Evolutionary conservation across 2,797 vertebrate genomes (phyloP).

Genomic region (Rhinichthys osculus): DNA sequence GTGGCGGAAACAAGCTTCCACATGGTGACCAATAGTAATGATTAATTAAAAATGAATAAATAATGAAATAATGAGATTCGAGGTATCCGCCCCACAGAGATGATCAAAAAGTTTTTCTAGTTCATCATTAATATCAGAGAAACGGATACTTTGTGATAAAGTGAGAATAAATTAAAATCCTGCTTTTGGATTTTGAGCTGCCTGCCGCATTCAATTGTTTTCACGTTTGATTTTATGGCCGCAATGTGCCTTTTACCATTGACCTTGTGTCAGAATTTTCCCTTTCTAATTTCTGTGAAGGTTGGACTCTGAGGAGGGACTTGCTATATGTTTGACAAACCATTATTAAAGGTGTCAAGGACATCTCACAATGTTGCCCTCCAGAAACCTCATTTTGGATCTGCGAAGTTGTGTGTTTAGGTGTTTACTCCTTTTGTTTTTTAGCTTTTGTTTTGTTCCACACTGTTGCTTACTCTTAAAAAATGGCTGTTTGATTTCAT

Average conservation of each 20-base stretch:
- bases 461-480: neutral
- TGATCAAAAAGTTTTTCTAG: neutral
- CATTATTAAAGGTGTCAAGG: conserved; percentile 57
- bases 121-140: neutral
- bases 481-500: neutral
- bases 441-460: neutral
- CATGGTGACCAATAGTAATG: neutral
- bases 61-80: neutral
- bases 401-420: neutral
- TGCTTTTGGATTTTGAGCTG: conserved; percentile 33
- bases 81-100: neutral
- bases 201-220: conserved; percentile 27
- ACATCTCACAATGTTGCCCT: conserved; percentile 2
- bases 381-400: neutral
- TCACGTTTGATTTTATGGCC: conserved; percentile 30
- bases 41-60: neutral
- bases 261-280: conserved; percentile 45
- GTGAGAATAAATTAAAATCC: conserved; percentile 13
- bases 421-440: conserved; percentile 7
- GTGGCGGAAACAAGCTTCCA: too few relatives aligned
- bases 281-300: conserved; percentile 55
- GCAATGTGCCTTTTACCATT: conserved; percentile 20
- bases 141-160: conserved; percentile 9
- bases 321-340: conserved; percentile 47
- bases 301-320: conserved; percentile 39